Conservation (phyloP, 2,797 vertebrate species). For the Gobio occitaniae region DNA sequence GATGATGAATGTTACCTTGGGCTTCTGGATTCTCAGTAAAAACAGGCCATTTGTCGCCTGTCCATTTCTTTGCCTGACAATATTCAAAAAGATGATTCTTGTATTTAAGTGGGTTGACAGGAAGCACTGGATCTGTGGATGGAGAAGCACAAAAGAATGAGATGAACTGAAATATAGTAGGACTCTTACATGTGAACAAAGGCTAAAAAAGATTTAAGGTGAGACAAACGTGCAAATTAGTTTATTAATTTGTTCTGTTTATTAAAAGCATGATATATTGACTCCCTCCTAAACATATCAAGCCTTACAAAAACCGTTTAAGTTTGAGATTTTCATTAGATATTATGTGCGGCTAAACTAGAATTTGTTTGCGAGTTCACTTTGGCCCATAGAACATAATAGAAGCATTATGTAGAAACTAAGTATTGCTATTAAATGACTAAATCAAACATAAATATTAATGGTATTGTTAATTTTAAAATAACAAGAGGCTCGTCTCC, state of each 20-base stretch:
- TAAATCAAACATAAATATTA: neutral
- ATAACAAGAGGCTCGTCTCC: no score
- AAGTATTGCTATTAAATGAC: neutral
- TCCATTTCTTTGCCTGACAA: constrained; percentile 52
- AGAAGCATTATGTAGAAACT: no score
- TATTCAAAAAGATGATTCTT: constrained; percentile 65
- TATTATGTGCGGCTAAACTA: no score
- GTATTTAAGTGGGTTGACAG: constrained; percentile 32
- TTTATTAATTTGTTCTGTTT: neutral
- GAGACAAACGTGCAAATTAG: no score
- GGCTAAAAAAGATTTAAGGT: no score
- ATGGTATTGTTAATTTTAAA: no score
- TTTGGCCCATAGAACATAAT: no score
- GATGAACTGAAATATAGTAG: neutral
- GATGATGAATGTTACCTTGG: constrained; percentile 45
- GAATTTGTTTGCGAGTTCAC: no score
- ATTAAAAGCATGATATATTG: neutral
- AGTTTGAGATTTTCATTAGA: no score
- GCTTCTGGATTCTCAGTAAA: constrained; percentile 48
- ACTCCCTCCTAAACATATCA: no score
- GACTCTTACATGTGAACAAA: no score
- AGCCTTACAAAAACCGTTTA: no score
- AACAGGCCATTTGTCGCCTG: neutral
- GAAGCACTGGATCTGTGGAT: constrained; percentile 55
- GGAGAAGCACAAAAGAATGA: constrained; percentile 12